Evolutionary conservation across 2,113 vertebrate species (phyloP).

Genomic region (Chunga burmeisteri): DNA sequence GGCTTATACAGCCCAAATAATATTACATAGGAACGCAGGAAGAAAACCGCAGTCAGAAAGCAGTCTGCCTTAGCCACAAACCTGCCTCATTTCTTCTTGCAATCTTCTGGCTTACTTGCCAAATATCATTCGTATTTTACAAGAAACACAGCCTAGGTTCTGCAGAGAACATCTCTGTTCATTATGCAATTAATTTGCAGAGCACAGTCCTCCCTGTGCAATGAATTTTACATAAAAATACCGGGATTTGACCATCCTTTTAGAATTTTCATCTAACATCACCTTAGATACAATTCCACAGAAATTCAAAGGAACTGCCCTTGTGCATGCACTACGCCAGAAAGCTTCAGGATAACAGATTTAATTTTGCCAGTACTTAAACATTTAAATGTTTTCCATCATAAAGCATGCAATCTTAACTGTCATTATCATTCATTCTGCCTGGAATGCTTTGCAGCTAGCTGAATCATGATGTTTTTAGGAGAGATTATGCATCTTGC

Average conservation of each 20-base stretch:
- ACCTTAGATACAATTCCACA: background rate
- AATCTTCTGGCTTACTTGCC: background rate
- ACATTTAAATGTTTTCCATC: background rate
- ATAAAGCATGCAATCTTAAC: background rate
- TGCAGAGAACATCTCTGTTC: background rate
- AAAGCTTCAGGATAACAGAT: background rate
- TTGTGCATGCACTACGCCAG: background rate
- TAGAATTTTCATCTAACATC: background rate
- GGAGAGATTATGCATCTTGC: background rate
- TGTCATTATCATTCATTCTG: background rate
- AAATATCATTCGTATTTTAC: background rate
- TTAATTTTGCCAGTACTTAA: background rate
- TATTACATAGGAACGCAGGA: background rate
- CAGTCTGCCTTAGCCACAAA: background rate
- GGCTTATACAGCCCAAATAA: background rate
- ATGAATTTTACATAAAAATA: constrained; percentile 12
- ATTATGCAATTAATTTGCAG: background rate
- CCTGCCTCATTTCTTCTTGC: background rate
- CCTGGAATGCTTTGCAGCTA: background rate
- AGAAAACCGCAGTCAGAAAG: background rate
- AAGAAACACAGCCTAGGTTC: background rate
- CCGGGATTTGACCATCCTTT: background rate
- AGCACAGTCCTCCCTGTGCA: background rate
- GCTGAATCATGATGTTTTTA: background rate
- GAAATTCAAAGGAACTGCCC: background rate